phyloP scores from a whole-genome alignment of 2,888 invertebrate species.

The Lithophane semibrunnea region DNA sequence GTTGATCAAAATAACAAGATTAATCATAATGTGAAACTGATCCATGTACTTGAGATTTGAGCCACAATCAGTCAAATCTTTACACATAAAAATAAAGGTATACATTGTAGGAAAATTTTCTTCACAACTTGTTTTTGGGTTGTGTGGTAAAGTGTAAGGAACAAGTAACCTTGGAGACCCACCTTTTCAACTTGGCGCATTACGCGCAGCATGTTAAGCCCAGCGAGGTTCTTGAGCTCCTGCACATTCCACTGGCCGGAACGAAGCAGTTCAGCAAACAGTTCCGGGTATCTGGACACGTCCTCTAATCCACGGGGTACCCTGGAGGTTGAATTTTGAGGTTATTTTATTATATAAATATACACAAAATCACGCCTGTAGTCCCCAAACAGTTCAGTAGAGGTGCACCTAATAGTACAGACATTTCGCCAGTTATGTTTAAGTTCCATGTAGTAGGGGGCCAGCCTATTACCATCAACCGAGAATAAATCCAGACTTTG shows the following conservation, averaged over 20 bases:
- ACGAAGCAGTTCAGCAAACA: conserved; percentile 92
- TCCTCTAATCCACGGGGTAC: conserved; percentile 93
- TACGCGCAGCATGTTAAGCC: conserved; percentile 92
- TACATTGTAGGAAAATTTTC: not conserved
- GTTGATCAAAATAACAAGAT: not conserved
- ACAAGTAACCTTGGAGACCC: conserved; percentile 8
- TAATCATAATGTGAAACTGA: not conserved
- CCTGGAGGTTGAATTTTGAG: conserved; percentile 76
- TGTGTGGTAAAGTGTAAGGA: not conserved
- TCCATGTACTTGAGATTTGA: not conserved
- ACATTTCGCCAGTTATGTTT: too few relatives aligned
- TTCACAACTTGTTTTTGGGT: too few relatives aligned
- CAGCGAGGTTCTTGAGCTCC: conserved; percentile 92
- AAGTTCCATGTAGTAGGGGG: too few relatives aligned
- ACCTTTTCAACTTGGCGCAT: conserved; percentile 91
- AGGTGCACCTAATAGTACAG: too few relatives aligned
- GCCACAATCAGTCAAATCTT: too few relatives aligned
- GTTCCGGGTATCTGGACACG: conserved; percentile 93
- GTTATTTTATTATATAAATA: not conserved
- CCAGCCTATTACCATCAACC: too few relatives aligned
- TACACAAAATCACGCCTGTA: too few relatives aligned
- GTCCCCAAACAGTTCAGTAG: too few relatives aligned
- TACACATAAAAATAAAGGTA: not conserved
- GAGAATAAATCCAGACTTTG: too few relatives aligned
- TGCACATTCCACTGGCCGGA: conserved; percentile 91